Percentiles rank a stretch among this genome's conserved stretches.
Conservation (phyloP, 2,113 vertebrate species). For the Pheucticus melanocephalus region DNA sequence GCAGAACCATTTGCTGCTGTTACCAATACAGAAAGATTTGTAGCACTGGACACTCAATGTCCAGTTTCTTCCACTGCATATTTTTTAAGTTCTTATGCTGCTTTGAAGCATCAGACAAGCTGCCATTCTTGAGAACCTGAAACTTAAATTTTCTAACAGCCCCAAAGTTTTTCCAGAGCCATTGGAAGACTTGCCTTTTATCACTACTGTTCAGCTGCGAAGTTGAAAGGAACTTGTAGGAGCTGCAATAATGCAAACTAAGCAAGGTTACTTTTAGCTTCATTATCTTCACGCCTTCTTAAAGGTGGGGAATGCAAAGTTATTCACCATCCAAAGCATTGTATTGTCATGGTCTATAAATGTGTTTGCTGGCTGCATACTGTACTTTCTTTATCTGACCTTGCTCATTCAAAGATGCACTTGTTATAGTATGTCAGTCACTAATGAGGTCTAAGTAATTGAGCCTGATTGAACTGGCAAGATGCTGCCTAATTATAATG, state of each 20-base stretch:
- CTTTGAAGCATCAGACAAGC: not conserved
- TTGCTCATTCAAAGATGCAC: slow-evolving; percentile 73
- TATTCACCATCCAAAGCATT: not conserved
- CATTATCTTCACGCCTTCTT: slow-evolving; percentile 15
- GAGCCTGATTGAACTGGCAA: slow-evolving; percentile 87
- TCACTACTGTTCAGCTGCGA: not conserved
- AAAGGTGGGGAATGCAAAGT: not conserved
- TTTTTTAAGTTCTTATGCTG: not conserved
- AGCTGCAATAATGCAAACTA: not conserved
- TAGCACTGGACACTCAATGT: not conserved
- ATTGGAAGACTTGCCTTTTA: not conserved
- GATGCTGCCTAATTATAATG: slow-evolving; percentile 87
- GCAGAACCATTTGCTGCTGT: not conserved
- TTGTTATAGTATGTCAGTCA: slow-evolving; percentile 83
- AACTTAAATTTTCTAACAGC: not conserved
- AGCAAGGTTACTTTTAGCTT: slow-evolving; percentile 33
- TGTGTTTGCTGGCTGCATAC: slow-evolving; percentile 45
- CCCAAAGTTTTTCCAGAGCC: not conserved
- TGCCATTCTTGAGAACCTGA: not conserved
- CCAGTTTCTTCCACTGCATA: not conserved
- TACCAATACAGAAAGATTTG: not conserved
- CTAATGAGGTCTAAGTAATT: slow-evolving; percentile 88
- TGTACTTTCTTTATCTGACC: slow-evolving; percentile 73
- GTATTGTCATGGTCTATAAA: slow-evolving; percentile 47
- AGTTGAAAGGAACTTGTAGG: not conserved